Evolutionary conservation across 2,888 invertebrate species (phyloP).

Genomic region (Pherbina coryleti): DNA sequence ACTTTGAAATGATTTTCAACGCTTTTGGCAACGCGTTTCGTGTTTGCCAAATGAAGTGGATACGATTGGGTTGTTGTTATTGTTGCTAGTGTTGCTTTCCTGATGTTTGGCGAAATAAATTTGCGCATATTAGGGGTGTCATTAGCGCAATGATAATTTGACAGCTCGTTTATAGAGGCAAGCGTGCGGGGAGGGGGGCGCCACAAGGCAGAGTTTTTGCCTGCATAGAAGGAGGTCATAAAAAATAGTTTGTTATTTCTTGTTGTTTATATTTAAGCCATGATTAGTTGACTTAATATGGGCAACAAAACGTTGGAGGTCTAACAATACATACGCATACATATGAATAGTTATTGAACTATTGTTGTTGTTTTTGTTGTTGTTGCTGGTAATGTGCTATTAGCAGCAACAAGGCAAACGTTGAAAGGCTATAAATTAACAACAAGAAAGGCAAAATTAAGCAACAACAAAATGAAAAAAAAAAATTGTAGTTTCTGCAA

Average conservation of each 20-base stretch:
- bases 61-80: background rate
- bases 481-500: background rate
- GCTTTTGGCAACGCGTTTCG: constrained; percentile 10
- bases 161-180: constrained; percentile 55
- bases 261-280: constrained; percentile 11
- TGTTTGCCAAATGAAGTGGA: background rate
- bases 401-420: background rate
- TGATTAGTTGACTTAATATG: constrained; percentile 18
- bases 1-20: constrained; percentile 24
- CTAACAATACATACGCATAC: background rate
- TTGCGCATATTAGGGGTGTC: constrained; percentile 63
- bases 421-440: constrained; percentile 9
- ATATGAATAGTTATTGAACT: background rate
- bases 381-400: background rate
- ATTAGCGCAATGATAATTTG: constrained; percentile 65
- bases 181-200: background rate
- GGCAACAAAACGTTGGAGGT: constrained; percentile 7
- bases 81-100: constrained; percentile 49
- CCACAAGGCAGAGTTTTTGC: background rate
- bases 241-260: background rate
- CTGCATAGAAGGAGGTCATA: background rate
- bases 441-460: background rate
- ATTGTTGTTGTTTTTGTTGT: background rate
- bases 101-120: constrained; percentile 49
- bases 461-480: background rate